These are phyloP conservation scores for Amblyopsis hoosieri DNA, from an alignment of 2,797 vertebrate species.

Conservation along the genomic window DNA sequence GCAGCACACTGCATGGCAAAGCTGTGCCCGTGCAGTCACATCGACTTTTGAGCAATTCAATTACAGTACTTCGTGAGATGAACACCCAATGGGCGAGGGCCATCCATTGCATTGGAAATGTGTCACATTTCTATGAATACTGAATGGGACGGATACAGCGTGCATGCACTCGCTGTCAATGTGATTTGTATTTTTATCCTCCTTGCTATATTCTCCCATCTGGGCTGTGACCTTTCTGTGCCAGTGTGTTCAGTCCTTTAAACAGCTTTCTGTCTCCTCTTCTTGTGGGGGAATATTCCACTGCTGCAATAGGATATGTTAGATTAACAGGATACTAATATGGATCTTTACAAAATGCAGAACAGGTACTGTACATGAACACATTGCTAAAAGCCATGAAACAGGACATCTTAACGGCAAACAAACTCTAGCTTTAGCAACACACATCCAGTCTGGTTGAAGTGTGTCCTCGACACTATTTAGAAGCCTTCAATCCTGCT, in stretches of 20 bases:
- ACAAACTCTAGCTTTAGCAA: constrained; percentile 17
- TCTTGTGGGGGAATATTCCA: constrained; percentile 34
- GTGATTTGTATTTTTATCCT: constrained; percentile 64
- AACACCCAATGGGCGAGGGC: constrained; percentile 56
- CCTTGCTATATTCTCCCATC: constrained; percentile 30
- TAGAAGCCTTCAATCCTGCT: constrained; percentile 80
- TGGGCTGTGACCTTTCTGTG: constrained; percentile 50
- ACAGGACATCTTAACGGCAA: constrained; percentile 4
- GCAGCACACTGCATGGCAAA: constrained; percentile 22
- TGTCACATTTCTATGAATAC: constrained; percentile 68
- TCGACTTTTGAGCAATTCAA: constrained; percentile 62
- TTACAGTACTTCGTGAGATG: constrained; percentile 48
- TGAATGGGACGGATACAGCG: constrained; percentile 59
- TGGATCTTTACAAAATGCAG: not conserved
- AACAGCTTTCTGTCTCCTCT: constrained; percentile 38
- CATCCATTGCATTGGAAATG: constrained; percentile 54
- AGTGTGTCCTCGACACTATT: constrained; percentile 59
- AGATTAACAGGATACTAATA: constrained; percentile 30
- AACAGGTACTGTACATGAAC: constrained; percentile 9
- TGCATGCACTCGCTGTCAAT: constrained; percentile 55
- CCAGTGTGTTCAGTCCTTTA: constrained; percentile 38
- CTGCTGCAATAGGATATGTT: constrained; percentile 18
- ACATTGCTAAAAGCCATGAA: not conserved
- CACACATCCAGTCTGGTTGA: constrained; percentile 20
- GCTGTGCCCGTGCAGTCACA: constrained; percentile 43